A percentile compares a stretch with the other conserved stretches of the same genome.
phyloP scores from a whole-genome alignment of 1,140 invertebrate species.

The Papilio dardanus region DNA sequence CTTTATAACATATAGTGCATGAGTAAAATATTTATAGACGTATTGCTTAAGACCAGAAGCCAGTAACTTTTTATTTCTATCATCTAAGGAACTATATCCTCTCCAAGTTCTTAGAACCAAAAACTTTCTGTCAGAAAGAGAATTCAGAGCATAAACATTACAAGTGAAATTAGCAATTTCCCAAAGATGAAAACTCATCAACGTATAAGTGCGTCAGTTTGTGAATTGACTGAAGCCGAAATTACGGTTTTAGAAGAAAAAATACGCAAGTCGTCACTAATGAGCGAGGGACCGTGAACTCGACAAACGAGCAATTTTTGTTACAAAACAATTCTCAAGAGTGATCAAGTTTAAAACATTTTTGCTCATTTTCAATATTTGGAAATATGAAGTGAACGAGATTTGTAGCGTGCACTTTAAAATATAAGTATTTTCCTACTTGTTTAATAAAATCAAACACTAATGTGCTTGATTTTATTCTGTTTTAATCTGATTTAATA shows the following conservation, averaged over 20 bases:
- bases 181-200: neutral
- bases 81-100: too few relatives aligned
- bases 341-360: conserved; percentile 33
- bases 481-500: too few relatives aligned
- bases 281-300: conserved; percentile 28
- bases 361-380: conserved; percentile 18
- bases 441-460: neutral
- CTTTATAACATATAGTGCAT: too few relatives aligned
- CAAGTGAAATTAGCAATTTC: neutral
- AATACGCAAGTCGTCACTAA: conserved; percentile 23
- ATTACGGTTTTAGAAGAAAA: conserved; percentile 26
- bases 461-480: too few relatives aligned
- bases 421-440: neutral
- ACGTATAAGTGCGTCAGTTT: conserved; percentile 2
- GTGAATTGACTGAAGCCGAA: conserved; percentile 23
- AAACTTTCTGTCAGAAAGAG: too few relatives aligned
- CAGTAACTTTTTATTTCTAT: too few relatives aligned
- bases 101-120: too few relatives aligned
- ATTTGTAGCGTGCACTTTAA: neutral
- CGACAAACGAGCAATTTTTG: conserved; percentile 36
- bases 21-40: too few relatives aligned
- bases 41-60: too few relatives aligned
- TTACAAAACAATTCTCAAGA: conserved; percentile 36
- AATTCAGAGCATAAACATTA: too few relatives aligned
- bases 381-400: conserved; percentile 12